A percentile compares a stretch with the other conserved stretches of the same genome.
These are phyloP conservation scores for Merluccius polli DNA, from an alignment of 2,797 vertebrate species.

Conservation along the genomic window DNA sequence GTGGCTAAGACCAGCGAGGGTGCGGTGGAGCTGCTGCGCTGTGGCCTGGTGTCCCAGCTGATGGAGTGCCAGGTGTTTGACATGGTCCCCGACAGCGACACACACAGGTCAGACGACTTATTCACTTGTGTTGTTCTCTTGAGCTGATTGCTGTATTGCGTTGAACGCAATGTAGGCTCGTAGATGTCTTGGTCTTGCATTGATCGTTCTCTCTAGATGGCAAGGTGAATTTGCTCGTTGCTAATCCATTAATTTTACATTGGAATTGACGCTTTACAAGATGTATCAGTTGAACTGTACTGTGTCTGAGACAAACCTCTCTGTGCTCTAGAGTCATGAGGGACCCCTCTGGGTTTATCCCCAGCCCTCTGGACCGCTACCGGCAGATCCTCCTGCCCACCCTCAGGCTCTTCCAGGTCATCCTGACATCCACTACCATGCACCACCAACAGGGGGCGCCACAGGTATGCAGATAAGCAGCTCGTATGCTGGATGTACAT, in stretches of 20 bases:
- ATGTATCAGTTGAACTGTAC: neutral
- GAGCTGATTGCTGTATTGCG: too few species aligned
- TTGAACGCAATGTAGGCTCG: too few species aligned
- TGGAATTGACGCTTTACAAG: neutral
- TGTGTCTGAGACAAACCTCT: neutral
- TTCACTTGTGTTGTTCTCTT: neutral
- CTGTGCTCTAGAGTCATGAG: conserved; percentile 77
- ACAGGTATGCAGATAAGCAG: conserved; percentile 72
- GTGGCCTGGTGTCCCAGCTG: conserved; percentile 88
- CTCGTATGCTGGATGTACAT: neutral
- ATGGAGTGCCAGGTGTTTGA: conserved; percentile 95
- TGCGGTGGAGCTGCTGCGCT: conserved; percentile 86
- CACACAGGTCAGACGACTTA: conserved; percentile 76
- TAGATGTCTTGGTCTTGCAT: neutral
- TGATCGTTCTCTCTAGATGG: too few species aligned
- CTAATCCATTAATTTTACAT: neutral
- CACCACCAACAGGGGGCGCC: conserved; percentile 93
- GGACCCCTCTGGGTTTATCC: conserved; percentile 90
- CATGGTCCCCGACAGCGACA: conserved; percentile 90
- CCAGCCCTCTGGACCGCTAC: conserved; percentile 88
- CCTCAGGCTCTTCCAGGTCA: conserved; percentile 88
- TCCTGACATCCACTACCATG: conserved; percentile 90
- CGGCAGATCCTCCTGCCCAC: conserved; percentile 92
- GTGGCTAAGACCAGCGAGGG: conserved; percentile 91
- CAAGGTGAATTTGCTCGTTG: too few species aligned